Evolutionary conservation across 2,797 vertebrate genomes (phyloP).

Genomic region (Argyrosomus regius): DNA sequence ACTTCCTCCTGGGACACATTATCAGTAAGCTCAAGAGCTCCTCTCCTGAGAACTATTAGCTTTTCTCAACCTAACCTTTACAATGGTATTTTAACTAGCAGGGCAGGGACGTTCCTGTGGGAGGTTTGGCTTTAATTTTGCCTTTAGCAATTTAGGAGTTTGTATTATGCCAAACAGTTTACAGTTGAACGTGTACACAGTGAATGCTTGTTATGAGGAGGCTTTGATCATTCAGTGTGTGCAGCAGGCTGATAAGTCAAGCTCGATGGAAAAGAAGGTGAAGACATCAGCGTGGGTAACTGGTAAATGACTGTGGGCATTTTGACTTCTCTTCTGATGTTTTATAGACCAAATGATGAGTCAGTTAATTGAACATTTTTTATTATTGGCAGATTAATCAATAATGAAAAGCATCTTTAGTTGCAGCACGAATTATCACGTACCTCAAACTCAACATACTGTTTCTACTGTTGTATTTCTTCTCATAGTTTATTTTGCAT

Average conservation of each 20-base stretch:
- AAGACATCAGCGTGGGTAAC: no score
- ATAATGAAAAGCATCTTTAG: no score
- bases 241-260: background rate
- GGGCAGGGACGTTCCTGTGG: background rate
- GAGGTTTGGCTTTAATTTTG: constrained; percentile 20
- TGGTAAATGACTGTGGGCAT: no score
- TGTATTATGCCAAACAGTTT: background rate
- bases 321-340: no score
- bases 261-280: no score
- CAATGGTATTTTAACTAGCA: constrained; percentile 15
- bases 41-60: constrained; percentile 30
- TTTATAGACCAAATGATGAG: no score
- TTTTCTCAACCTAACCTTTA: constrained; percentile 41
- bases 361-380: no score
- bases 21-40: constrained; percentile 32
- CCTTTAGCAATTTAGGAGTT: constrained; percentile 8
- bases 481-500: no score
- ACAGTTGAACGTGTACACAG: background rate
- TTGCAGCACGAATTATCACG: no score
- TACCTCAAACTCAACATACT: no score
- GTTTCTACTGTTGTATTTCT: no score
- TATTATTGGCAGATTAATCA: no score
- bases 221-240: background rate
- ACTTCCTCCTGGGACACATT: constrained; percentile 45
- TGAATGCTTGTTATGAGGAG: background rate